Conservation (phyloP, 2,888 invertebrate species). For the Pterostichus niger region DNA sequence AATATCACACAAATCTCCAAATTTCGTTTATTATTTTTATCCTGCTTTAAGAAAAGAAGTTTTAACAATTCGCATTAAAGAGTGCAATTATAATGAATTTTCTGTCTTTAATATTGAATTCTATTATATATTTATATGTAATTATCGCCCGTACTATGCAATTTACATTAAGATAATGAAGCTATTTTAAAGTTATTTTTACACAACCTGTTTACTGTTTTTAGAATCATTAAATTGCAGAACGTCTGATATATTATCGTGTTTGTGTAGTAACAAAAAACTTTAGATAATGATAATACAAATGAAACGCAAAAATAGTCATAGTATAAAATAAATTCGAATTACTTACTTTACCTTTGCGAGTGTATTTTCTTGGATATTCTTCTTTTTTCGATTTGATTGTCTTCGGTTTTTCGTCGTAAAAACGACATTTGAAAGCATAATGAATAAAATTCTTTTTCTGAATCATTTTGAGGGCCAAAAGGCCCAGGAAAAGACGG, state of each 20-base stretch:
- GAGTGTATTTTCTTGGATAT: no score
- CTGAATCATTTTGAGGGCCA: conserved; percentile 66
- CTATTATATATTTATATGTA: no score
- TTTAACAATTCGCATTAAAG: no score
- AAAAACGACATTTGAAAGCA: conserved; percentile 1
- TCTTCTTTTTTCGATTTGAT: neutral
- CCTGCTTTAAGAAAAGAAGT: no score
- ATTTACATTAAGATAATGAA: neutral
- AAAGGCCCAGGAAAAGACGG: conserved; percentile 67
- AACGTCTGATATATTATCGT: neutral
- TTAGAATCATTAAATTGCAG: no score
- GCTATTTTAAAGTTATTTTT: conserved; percentile 3
- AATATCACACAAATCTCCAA: no score
- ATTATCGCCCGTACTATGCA: neutral
- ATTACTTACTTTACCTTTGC: neutral
- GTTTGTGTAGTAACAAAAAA: conserved; percentile 13
- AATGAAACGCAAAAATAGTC: neutral
- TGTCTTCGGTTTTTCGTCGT: conserved; percentile 6
- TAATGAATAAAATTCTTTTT: conserved; percentile 46
- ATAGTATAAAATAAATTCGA: neutral
- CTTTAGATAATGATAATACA: neutral
- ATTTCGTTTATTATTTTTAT: no score
- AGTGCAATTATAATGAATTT: no score
- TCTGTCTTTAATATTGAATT: no score
- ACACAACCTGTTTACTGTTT: neutral